phyloP scores from a whole-genome alignment of 1,140 invertebrate species.

The Calycopis cecrops region DNA sequence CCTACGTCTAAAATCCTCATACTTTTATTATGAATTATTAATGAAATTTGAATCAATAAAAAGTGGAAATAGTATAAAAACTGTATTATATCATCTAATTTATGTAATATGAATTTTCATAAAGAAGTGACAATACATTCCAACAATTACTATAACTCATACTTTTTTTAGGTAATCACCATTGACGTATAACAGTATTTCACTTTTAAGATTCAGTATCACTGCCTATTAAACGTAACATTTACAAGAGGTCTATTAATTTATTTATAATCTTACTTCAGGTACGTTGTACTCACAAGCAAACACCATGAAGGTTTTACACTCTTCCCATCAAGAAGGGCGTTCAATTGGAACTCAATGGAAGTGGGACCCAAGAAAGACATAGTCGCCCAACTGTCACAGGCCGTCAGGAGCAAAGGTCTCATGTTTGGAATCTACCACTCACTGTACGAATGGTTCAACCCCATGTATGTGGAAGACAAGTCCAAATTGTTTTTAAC shows the following conservation, averaged over 20 bases:
- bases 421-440: conserved; percentile 92
- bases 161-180: too few species aligned
- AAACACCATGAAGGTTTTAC: conserved; percentile 97
- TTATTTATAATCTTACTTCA: conserved; percentile 50
- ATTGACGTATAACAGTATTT: too few species aligned
- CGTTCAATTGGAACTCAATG: conserved; percentile 93
- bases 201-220: too few species aligned
- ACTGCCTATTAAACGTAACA: too few species aligned
- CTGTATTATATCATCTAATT: too few species aligned
- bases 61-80: too few species aligned
- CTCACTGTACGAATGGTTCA: conserved; percentile 94
- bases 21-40: too few species aligned
- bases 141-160: too few species aligned
- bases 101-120: too few species aligned
- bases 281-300: conserved; percentile 92
- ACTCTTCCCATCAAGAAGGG: conserved; percentile 89
- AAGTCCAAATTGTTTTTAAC: conserved; percentile 81
- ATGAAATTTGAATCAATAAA: too few species aligned
- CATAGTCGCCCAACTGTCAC: conserved; percentile 85
- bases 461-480: conserved; percentile 88
- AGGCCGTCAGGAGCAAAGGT: conserved; percentile 80
- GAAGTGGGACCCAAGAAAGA: conserved; percentile 91
- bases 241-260: neutral
- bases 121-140: too few species aligned
- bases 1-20: too few species aligned